These are phyloP conservation scores for Carpatolechia fugitivella DNA, from an alignment of 2,888 invertebrate genomes.

Conservation along the genomic window DNA sequence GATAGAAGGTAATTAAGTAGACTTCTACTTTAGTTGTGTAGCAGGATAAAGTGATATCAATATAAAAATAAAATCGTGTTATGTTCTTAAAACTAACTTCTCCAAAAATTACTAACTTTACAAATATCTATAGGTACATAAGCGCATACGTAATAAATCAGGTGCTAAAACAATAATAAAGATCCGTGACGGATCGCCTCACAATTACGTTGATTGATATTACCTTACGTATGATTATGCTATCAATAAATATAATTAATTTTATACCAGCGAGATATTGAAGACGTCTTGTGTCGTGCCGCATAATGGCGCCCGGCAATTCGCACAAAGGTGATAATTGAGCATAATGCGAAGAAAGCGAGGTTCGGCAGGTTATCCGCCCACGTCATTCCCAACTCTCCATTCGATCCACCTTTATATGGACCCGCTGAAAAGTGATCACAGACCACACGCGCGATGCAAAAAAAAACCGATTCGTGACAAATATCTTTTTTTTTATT, in stretches of 20 bases:
- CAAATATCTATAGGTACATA: too few relatives aligned
- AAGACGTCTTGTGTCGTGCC: background rate
- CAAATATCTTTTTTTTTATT: too few relatives aligned
- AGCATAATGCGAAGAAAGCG: slow-evolving; percentile 33
- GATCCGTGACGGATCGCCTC: background rate
- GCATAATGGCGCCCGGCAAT: slow-evolving; percentile 7
- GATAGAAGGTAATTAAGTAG: too few relatives aligned
- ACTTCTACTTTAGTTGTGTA: too few relatives aligned
- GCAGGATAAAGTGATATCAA: too few relatives aligned
- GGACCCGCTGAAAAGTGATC: background rate
- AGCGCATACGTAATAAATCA: background rate
- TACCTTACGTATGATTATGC: background rate
- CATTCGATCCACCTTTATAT: slow-evolving; percentile 18
- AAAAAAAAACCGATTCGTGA: too few relatives aligned
- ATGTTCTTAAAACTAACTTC: too few relatives aligned
- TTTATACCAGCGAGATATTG: background rate
- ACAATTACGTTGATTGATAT: background rate
- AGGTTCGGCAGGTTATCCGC: slow-evolving; percentile 14
- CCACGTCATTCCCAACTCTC: slow-evolving; percentile 15
- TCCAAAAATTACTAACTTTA: too few relatives aligned
- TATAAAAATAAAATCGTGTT: too few relatives aligned
- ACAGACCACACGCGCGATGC: background rate
- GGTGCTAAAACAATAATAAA: background rate
- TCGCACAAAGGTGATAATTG: slow-evolving; percentile 31
- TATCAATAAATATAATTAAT: background rate